Conservation (phyloP, 2,113 vertebrate genomes). For the Lota lota region DNA sequence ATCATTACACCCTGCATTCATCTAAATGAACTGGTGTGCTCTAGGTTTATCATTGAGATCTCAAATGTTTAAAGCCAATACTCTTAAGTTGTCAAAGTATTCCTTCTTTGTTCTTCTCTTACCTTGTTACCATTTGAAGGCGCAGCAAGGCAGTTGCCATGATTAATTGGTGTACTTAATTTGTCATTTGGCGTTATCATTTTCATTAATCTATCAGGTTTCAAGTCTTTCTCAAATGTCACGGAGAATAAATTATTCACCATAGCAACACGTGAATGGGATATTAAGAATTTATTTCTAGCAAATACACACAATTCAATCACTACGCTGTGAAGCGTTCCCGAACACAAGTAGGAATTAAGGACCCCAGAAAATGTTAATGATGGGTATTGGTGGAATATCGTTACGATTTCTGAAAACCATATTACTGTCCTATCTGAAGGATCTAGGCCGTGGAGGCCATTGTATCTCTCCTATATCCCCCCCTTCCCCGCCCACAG, state of each 20-base stretch:
- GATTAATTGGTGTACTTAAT: slow-evolving; percentile 76
- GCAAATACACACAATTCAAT: slow-evolving; percentile 24
- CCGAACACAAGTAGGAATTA: too few species aligned
- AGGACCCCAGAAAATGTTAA: too few species aligned
- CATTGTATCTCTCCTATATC: slow-evolving; percentile 39
- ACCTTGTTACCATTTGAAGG: too few species aligned
- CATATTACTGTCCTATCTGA: slow-evolving; percentile 29
- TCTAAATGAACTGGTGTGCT: neutral
- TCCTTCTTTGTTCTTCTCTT: slow-evolving; percentile 8
- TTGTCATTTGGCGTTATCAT: slow-evolving; percentile 75
- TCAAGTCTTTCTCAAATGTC: slow-evolving; percentile 58
- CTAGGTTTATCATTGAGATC: slow-evolving; percentile 13
- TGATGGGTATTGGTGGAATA: too few species aligned
- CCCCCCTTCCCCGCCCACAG: slow-evolving; percentile 51
- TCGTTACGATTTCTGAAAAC: neutral
- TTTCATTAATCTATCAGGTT: slow-evolving; percentile 68
- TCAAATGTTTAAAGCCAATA: slow-evolving; percentile 19
- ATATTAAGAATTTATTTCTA: slow-evolving; percentile 21
- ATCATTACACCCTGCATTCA: neutral
- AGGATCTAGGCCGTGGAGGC: slow-evolving; percentile 56
- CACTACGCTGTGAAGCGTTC: neutral
- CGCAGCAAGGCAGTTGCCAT: slow-evolving; percentile 45
- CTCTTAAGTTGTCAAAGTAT: slow-evolving; percentile 22
- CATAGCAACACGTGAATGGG: slow-evolving; percentile 55
- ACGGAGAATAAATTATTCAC: slow-evolving; percentile 63